Evolutionary conservation across 2,888 invertebrate species (phyloP), one percentile per base, ranked within the genome.

Genomic region (Hedychridium roseum): DNA sequence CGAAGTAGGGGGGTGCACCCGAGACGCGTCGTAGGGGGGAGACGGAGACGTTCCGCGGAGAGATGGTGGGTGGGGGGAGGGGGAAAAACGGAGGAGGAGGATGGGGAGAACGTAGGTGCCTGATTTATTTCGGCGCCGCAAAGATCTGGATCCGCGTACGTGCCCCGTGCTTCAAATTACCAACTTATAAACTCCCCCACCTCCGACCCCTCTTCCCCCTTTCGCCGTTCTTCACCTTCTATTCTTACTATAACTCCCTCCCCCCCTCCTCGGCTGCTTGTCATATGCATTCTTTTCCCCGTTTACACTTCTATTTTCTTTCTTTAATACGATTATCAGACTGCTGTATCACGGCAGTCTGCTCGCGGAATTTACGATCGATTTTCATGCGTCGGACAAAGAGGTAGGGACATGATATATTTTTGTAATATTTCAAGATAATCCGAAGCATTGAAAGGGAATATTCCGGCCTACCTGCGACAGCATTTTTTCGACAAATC

Each of bases 61-160:
- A 34, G 42, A 50, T 42, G 51, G 41, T 50, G 46, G 43, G 37
- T 31, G 9, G 21, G 50, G 42, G 49, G 48, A 36, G 55, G 52
- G 58, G 57, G 49, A 50, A 50, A 55, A 49, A 31, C 5, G 4
- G 40, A 23, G n/a, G n/a, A 16, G 20, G 30, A 43, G 49, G 55
- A 49, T 48, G 31, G 32, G 31, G 35, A 62, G 65, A 60, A 66
- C 68, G 68, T 75, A 72, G 76, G 68, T 71, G 68, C 63, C 71
- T 78, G 78, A 78, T 78, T 78, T 78, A 78, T 78, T 76, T 77
- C 72, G 67, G 73, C 69, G 73, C 73, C 75, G 69, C 73, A 73
- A 73, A 76, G 78, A 78, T 77, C 78, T 76, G 73, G 71, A 66
- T 71, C 65, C 67, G 68, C 72, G 76, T 78, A 78, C 78, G 78